Evolutionary conservation across 2,888 invertebrate genomes (phyloP).

Genomic region (Archips crataeganus): DNA sequence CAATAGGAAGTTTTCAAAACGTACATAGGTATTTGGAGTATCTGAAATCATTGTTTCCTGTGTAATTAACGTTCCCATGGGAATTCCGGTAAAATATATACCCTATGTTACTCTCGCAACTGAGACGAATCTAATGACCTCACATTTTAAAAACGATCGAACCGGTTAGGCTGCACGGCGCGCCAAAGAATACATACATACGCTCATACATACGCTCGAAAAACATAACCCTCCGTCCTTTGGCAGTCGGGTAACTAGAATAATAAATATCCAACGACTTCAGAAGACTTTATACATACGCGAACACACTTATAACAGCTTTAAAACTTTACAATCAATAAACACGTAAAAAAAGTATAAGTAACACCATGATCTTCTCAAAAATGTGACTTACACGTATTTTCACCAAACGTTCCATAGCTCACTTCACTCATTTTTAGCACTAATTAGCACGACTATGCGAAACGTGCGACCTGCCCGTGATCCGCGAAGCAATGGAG

Average conservation of each 20-base stretch:
- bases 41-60: no score
- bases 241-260: background rate
- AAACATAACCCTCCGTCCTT: no score
- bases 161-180: no score
- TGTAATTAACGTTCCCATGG: no score
- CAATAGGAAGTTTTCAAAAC: no score
- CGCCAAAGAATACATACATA: no score
- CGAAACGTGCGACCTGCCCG: constrained; percentile 29
- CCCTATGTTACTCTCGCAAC: no score
- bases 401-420: constrained; percentile 31
- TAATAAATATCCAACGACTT: background rate
- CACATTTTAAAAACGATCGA: no score
- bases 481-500: constrained; percentile 15
- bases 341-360: background rate
- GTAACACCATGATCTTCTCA: background rate
- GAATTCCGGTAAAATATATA: no score
- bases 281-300: background rate
- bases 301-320: background rate
- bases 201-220: no score
- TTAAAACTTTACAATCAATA: background rate
- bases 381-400: constrained; percentile 13
- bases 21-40: no score
- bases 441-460: constrained; percentile 25
- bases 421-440: constrained; percentile 5
- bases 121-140: no score